Base-by-base conservation (phyloP, 2,797 vertebrate genomes). In the Phalloptychus januarius region DNA sequence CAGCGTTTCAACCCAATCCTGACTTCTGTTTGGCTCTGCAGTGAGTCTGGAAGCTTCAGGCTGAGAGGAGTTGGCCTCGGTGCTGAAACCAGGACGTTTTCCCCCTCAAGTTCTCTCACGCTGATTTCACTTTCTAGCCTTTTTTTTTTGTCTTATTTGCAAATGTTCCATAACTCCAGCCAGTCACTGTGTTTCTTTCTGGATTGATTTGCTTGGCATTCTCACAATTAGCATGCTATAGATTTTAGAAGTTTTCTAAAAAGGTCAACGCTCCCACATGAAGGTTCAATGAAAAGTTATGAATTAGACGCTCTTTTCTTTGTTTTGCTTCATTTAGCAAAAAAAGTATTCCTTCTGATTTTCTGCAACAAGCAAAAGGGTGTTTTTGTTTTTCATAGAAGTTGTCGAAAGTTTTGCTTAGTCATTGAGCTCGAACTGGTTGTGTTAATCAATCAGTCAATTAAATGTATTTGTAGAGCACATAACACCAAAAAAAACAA, bases 31-130 rank as follows among this genome's bases (percentile, higher is more conserved):
- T 83, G 76, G 61, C 72, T 77, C 50, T 25, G 10, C 23, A 25
- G 48, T 2, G 10, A 80, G 85, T 86, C 82, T 81, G 83, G 75
- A 67, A 75, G 58, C 61, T 81, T 65, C 10, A 50, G n/a, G 83
- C 87, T 79, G 72, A 0, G 7, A 82, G 87, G 93, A 93, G 78
- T 91, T 92, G 90, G 91, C 92, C 80, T 0, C 13, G 82, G 92
- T 90, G 77, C 91, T 91, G 87, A 92, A 92, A 89, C 67, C 80
- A 25, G 31, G n/a, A 54, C 31, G 18, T 38, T 42, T 48, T 50
- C 48, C 61, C 3, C 58, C 58, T 58, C 5, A 38, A 5, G 63
- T 36, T 7, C 7, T 65, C 10, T 65, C 20, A 12, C 18, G 2
- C 16, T 67, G 36, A 40, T 67, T 38, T 12, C 18, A 40, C 12